Percentiles rank a stretch among this genome's conserved stretches.
Evolutionary conservation across 2,113 vertebrate species (phyloP).

Genomic region (Eublepharis macularius): DNA sequence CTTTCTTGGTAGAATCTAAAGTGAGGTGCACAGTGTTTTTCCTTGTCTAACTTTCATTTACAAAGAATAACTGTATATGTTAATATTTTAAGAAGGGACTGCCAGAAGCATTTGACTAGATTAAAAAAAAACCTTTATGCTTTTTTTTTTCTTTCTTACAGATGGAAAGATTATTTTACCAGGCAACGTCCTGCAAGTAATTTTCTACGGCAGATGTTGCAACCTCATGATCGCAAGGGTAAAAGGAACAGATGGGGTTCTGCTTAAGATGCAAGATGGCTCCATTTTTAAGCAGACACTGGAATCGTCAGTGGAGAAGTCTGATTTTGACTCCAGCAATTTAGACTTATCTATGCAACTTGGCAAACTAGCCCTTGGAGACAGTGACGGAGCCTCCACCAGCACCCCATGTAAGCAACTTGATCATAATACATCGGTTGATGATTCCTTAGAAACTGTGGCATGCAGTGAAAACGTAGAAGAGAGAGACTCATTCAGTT

Average conservation of each 20-base stretch:
- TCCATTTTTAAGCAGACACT: neutral
- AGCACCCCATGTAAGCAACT: slow-evolving; percentile 72
- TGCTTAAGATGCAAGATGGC: slow-evolving; percentile 52
- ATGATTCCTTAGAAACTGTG: slow-evolving; percentile 9
- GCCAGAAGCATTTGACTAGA: neutral
- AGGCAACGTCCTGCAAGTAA: slow-evolving; percentile 82
- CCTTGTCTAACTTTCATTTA: neutral
- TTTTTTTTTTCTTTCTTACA: slow-evolving; percentile 53
- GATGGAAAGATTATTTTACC: slow-evolving; percentile 87
- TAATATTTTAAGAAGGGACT: neutral
- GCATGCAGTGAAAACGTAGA: neutral
- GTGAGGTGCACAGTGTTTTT: neutral
- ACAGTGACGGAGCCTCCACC: slow-evolving; percentile 35
- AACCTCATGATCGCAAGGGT: slow-evolving; percentile 77
- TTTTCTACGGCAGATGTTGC: slow-evolving; percentile 85
- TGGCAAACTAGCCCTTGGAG: slow-evolving; percentile 74
- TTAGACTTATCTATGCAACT: slow-evolving; percentile 84
- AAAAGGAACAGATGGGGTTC: slow-evolving; percentile 81
- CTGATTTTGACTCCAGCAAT: slow-evolving; percentile 57
- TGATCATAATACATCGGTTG: slow-evolving; percentile 34
- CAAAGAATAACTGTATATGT: neutral
- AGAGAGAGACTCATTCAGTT: neutral
- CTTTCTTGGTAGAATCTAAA: neutral
- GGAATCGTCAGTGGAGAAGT: slow-evolving; percentile 42
- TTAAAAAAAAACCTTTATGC: neutral